phyloP scores from a whole-genome alignment of 2,797 vertebrate genomes.

The Chloroceryle amazona region DNA sequence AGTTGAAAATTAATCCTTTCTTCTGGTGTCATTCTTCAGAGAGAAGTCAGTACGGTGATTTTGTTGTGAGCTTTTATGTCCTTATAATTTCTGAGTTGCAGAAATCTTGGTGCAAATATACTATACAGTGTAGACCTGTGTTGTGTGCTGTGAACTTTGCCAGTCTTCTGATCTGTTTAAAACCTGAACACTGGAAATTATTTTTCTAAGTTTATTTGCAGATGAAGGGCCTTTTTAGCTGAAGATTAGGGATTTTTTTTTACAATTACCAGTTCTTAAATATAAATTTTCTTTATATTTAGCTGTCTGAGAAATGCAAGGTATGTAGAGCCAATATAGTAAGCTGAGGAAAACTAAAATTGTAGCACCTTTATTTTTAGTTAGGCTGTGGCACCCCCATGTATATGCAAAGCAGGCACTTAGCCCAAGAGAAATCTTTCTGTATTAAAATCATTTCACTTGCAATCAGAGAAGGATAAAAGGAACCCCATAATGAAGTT shows the following conservation, averaged over 20 bases:
- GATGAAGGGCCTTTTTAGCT: neutral
- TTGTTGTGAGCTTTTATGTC: neutral
- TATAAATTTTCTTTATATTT: neutral
- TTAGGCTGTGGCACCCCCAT: neutral
- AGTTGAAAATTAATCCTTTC: neutral
- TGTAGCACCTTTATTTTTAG: neutral
- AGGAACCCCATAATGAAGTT: neutral
- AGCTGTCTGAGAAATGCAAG: neutral
- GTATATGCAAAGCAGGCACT: neutral
- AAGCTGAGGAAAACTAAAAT: neutral
- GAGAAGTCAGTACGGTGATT: neutral
- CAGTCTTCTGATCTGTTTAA: neutral
- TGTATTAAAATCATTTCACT: constrained; percentile 11
- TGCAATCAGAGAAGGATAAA: constrained; percentile 18
- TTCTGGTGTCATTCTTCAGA: neutral
- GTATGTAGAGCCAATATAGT: neutral
- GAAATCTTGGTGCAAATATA: neutral
- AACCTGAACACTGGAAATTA: neutral
- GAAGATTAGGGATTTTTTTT: neutral
- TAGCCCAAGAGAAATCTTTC: neutral
- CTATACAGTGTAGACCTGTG: neutral
- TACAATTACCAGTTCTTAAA: neutral
- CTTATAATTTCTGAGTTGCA: neutral
- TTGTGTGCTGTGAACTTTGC: neutral
- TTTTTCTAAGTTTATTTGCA: neutral